These are phyloP conservation scores for Benthosema pterotum DNA, from an alignment of 2,797 vertebrate genomes.

Conservation along the genomic window DNA sequence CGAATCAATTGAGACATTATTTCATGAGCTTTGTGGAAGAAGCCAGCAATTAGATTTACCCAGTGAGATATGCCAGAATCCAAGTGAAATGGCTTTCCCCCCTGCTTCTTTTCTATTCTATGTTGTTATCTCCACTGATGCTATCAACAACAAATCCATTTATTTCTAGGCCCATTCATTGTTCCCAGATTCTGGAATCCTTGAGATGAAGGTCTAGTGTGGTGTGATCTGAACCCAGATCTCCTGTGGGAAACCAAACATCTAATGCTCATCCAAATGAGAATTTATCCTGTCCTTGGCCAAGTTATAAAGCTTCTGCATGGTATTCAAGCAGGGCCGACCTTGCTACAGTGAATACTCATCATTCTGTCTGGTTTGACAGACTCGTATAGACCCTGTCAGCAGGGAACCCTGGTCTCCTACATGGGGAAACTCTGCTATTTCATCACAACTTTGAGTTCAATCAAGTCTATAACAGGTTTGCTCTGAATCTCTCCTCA, in stretches of 20 bases:
- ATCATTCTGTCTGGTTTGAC: background rate
- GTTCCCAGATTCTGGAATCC: conserved; percentile 29
- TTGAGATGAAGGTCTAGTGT: conserved; percentile 14
- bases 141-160: conserved; percentile 60
- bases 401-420: too few species aligned
- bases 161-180: conserved; percentile 45
- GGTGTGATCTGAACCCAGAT: conserved; percentile 10
- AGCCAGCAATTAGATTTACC: conserved; percentile 57
- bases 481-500: conserved; percentile 4
- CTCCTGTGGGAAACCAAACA: too few species aligned
- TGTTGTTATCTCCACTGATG: conserved; percentile 60
- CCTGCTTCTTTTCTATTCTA: conserved; percentile 32
- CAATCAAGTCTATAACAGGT: background rate
- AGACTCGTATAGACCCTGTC: too few species aligned
- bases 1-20: conserved; percentile 65
- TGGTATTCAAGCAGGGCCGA: too few species aligned
- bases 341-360: too few species aligned
- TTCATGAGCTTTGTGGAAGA: conserved; percentile 62
- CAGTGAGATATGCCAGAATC: conserved; percentile 59
- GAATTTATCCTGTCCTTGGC: too few species aligned
- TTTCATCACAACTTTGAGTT: too few species aligned
- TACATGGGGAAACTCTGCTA: too few species aligned
- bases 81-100: conserved; percentile 59
- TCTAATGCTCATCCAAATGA: too few species aligned
- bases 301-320: too few species aligned